Evolutionary conservation across 2,888 invertebrate genomes (phyloP).

Genomic region (Eupithecia exiguata): DNA sequence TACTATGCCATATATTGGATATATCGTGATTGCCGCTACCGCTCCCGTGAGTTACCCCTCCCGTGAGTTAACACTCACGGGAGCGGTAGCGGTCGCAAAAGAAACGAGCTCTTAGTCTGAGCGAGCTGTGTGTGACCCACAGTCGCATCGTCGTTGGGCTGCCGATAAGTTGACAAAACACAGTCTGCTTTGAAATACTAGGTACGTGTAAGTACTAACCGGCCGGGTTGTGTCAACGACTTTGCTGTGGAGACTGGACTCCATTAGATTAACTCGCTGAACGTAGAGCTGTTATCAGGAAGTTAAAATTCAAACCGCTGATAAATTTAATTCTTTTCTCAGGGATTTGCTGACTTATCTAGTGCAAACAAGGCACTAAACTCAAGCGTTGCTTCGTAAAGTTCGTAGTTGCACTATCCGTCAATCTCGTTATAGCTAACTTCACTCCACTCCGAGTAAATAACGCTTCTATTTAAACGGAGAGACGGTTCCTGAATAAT

Average conservation of each 20-base stretch:
- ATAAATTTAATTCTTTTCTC: background rate
- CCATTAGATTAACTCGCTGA: background rate
- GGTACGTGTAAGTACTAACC: no score
- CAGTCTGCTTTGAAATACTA: background rate
- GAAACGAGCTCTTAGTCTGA: no score
- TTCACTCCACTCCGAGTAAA: constrained; percentile 2
- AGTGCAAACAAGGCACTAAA: background rate
- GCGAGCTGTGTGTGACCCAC: no score
- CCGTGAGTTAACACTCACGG: no score
- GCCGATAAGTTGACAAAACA: no score
- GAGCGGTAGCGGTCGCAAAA: no score
- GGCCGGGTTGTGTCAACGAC: background rate
- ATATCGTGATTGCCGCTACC: no score
- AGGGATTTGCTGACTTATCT: background rate
- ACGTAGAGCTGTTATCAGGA: background rate
- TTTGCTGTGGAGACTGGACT: background rate
- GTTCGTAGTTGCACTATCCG: constrained; percentile 4
- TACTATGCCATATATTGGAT: no score
- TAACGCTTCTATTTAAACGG: constrained; percentile 20
- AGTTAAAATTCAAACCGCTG: background rate
- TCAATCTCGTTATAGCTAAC: constrained; percentile 14
- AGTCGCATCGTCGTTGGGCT: no score
- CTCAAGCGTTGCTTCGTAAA: background rate
- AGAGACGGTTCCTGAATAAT: constrained; percentile 22
- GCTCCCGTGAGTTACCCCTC: no score